A percentile compares a stretch with the other conserved stretches of the same genome.
phyloP scores from a whole-genome alignment of 1,140 invertebrate species.

The Drosophila lini region DNA sequence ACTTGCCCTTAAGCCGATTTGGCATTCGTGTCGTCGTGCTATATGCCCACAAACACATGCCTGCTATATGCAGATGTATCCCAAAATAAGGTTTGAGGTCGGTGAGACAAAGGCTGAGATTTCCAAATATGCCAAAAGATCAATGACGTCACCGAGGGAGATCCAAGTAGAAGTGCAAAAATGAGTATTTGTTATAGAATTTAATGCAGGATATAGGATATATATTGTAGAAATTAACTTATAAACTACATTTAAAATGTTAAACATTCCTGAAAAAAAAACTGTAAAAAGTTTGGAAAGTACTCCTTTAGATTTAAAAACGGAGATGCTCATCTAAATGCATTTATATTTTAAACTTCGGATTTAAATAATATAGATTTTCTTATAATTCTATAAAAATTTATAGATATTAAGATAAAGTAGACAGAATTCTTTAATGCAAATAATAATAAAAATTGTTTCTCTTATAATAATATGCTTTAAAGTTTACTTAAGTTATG shows the following conservation, averaged over 20 bases:
- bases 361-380: too few relatives aligned
- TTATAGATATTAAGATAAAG: neutral
- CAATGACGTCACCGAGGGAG: constrained; percentile 9
- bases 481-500: too few relatives aligned
- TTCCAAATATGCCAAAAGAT: constrained; percentile 1
- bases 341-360: neutral
- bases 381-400: too few relatives aligned
- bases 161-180: neutral
- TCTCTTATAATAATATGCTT: neutral
- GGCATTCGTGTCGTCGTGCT: constrained; percentile 40
- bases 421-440: neutral
- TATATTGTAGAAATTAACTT: too few relatives aligned
- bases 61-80: constrained; percentile 28
- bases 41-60: constrained; percentile 14
- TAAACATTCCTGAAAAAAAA: neutral
- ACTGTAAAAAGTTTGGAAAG: neutral
- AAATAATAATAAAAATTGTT: neutral
- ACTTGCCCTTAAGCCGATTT: constrained; percentile 78
- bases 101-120: constrained; percentile 14
- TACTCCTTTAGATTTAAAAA: neutral
- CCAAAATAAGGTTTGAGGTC: constrained; percentile 38
- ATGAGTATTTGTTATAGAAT: neutral
- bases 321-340: neutral
- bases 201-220: neutral
- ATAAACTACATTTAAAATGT: too few relatives aligned